Percentiles rank a stretch among this genome's conserved stretches.
These are phyloP conservation scores for Centruroides sculpturatus DNA, from an alignment of 1,140 invertebrate genomes.

Conservation along the genomic window DNA sequence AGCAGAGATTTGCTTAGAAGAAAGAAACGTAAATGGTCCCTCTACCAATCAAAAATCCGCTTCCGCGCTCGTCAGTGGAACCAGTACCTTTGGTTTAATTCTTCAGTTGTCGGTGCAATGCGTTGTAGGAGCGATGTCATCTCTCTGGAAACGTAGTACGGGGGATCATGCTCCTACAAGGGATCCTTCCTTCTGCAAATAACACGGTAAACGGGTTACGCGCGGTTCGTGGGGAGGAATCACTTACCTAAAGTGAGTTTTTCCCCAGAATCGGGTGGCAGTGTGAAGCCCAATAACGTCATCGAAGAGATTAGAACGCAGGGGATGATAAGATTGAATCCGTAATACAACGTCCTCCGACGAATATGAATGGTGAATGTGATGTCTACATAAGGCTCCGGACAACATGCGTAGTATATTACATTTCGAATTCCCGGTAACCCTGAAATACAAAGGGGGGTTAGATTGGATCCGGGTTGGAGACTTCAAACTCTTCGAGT, in stretches of 20 bases:
- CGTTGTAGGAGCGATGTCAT: too few relatives aligned
- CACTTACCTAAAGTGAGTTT: conserved; percentile 88
- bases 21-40: too few relatives aligned
- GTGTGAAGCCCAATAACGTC: conserved; percentile 93
- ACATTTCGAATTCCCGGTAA: conserved; percentile 82
- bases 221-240: neutral
- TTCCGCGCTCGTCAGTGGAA: too few relatives aligned
- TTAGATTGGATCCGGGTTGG: conserved; percentile 4
- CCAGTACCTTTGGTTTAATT: too few relatives aligned
- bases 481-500: too few relatives aligned
- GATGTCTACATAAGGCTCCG: conserved; percentile 92
- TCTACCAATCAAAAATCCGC: too few relatives aligned
- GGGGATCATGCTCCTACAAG: too few relatives aligned
- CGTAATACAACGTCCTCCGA: conserved; percentile 95
- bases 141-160: too few relatives aligned
- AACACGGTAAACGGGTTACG: neutral
- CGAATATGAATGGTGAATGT: conserved; percentile 96
- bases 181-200: too few relatives aligned
- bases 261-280: conserved; percentile 97
- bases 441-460: conserved; percentile 37
- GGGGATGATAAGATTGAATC: conserved; percentile 99
- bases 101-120: too few relatives aligned
- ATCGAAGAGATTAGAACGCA: conserved; percentile 98
- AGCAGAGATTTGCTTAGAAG: too few relatives aligned
- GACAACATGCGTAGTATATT: conserved; percentile 87